Evolutionary conservation across 2,888 invertebrate species (phyloP), one percentile per base, ranked within the genome.

Genomic region (Drosophila vallismaia): DNA sequence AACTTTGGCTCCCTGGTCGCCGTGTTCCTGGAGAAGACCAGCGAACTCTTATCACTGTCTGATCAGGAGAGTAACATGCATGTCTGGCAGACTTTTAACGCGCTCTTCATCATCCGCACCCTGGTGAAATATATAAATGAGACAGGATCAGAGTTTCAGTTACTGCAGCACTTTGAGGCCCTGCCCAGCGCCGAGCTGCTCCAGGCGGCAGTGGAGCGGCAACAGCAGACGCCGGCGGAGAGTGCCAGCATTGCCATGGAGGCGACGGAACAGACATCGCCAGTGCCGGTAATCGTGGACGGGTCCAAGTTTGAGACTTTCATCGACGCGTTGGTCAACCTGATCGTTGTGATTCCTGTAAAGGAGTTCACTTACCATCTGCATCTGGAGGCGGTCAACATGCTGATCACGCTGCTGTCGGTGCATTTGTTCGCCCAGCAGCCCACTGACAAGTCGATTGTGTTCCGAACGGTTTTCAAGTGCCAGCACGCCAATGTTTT

Each of bases 61-160:
- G 96, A 96, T 88, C 96, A 96, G 90, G 96, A 98, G 90, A 94
- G 94, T 89, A 93, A 93, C 28, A 92, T 94, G 92, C 91, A 97
- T 82, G 95, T 97, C 54, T 98, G 98, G 97, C 98, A 99, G 91
- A 95, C 97, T 0, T 97, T 96, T 92, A 99, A 99, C 92, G 96
- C 97, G 0, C 92, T 99, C 50, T 97, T 98, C 88, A 96, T 98
- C 28, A 95, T 98, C 64, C 94, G 98, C 85, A 96, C 94, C 75
- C 94, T 96, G 73, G 92, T 95, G 66, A 98, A 98, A 91, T 98
- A 97, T 90, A 93, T 99, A 42, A 95, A 97, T 10, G 98, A 99
- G 91, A 96, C 96, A 80, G 94, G 98, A 10, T 96, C 96, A 0
- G 98, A 99, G 91, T 96, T 96, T 75, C 96, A 97, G 76, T 93